A percentile compares a stretch with the other conserved stretches of the same genome.
phyloP scores from a whole-genome alignment of 2,888 invertebrate species.

The Trissonchulus sp. region DNA sequence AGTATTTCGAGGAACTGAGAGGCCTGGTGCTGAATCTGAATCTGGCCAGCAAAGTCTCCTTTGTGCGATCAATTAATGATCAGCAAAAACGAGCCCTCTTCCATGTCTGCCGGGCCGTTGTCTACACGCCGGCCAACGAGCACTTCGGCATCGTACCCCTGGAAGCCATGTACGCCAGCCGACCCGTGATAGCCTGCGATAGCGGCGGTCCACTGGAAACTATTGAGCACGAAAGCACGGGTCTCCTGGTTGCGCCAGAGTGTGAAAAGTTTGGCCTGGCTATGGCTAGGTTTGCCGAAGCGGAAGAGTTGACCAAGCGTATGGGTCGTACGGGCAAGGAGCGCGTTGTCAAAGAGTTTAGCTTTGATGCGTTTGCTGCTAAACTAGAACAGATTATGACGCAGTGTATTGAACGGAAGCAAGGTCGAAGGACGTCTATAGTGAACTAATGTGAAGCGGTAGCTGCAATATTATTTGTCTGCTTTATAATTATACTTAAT shows the following conservation, averaged over 20 bases:
- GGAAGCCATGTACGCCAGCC: slow-evolving; percentile 89
- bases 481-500: too few species aligned
- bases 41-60: slow-evolving; percentile 62
- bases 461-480: too few species aligned
- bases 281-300: slow-evolving; percentile 38
- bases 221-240: slow-evolving; percentile 58
- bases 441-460: too few species aligned
- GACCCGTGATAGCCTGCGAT: slow-evolving; percentile 88
- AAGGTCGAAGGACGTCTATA: too few species aligned
- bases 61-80: slow-evolving; percentile 81
- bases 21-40: slow-evolving; percentile 62
- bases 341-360: not conserved
- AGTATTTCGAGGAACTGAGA: slow-evolving; percentile 71
- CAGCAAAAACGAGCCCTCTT: slow-evolving; percentile 73
- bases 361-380: slow-evolving; percentile 13
- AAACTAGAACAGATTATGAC: slow-evolving; percentile 28
- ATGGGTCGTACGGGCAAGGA: slow-evolving; percentile 42
- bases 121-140: slow-evolving; percentile 93
- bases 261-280: slow-evolving; percentile 39
- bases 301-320: slow-evolving; percentile 24
- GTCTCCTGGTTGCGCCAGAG: slow-evolving; percentile 51
- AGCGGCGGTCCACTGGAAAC: slow-evolving; percentile 95
- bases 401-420: too few species aligned
- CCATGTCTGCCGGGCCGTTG: slow-evolving; percentile 67
- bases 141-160: slow-evolving; percentile 99